Conservation (phyloP, 2,888 invertebrate genomes). For the Panopea generosa region DNA sequence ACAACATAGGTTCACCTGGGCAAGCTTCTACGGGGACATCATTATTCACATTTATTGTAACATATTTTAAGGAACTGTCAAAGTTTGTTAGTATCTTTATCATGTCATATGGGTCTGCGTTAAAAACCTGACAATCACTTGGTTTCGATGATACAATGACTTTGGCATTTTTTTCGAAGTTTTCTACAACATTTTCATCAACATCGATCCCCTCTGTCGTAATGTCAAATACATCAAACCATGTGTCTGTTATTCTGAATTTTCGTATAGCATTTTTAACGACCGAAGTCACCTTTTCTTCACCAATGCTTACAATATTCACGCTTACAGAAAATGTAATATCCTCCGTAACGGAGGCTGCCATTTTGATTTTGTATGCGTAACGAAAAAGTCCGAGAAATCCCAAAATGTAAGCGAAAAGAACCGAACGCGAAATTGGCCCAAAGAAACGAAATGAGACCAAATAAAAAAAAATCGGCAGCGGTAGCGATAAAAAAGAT, state of each 20-base stretch:
- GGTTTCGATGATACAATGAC: constrained; percentile 10
- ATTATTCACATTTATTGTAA: constrained; percentile 26
- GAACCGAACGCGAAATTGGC: constrained; percentile 6
- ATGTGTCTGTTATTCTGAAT: constrained; percentile 7
- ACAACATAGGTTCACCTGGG: constrained; percentile 25
- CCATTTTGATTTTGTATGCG: constrained; percentile 12
- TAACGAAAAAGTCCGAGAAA: constrained; percentile 2
- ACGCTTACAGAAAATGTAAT: constrained; percentile 10
- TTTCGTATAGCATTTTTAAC: constrained; percentile 15
- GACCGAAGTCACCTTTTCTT: not conserved
- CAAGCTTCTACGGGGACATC: constrained; percentile 24
- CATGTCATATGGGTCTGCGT: constrained; percentile 7
- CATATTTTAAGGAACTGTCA: constrained; percentile 15
- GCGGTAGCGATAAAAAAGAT: no score
- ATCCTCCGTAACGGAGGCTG: constrained; percentile 8
- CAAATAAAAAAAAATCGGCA: no score
- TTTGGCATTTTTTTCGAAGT: constrained; percentile 22
- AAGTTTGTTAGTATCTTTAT: constrained; percentile 16
- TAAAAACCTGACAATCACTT: constrained; percentile 7
- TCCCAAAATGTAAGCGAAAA: constrained; percentile 14
- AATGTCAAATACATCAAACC: constrained; percentile 19
- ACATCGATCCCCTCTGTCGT: constrained; percentile 1
- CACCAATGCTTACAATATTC: constrained; percentile 7
- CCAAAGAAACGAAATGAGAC: constrained; percentile 16
- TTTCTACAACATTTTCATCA: constrained; percentile 1